Evolutionary conservation across 2,888 invertebrate genomes (phyloP), one percentile per base, ranked within the genome.

Genomic region (Microctonus hyperodae): DNA sequence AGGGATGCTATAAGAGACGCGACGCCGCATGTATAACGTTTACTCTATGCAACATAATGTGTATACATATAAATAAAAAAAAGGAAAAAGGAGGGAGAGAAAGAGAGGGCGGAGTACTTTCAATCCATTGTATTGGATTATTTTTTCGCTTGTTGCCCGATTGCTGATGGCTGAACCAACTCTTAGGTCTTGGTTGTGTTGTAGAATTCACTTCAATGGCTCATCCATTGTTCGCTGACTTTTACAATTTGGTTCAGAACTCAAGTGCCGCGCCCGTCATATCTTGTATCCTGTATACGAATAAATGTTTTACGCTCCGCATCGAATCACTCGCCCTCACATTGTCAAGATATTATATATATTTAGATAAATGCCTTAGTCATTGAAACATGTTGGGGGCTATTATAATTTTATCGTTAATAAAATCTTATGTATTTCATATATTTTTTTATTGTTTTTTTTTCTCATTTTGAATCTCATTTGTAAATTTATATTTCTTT

Each of bases 161-260:
- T 77, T 78, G 75, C 75, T 51, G 16, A 25, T 72, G 68, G 74
- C 70, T 75, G 78, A n/a, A n/a, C n/a, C n/a, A n/a, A n/a, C n/a
- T n/a, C n/a, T n/a, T n/a, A 81, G 78, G 78, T 79, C 78, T 78
- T 68, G 72, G 69, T 67, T 73, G 73, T 73, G 35, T n/a, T n/a
- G 66, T 58, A 75, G 75, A 71, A 78, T 76, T 76, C 74, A 72
- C 37, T 58, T 67, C 62, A 13, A 56, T 64, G 51, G 74, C 72
- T 76, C 75, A 77, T 72, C 81, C 78, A 81, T 81, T 81, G 81
- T 82, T 81, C 77, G 72, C 71, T 57, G 74, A 79, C 76, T 81
- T 81, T 81, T 78, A 80, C 77, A 75, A 79, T 80, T 79, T 71
- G 75, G 61, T 23, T 44, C 62, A 69, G 33, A 33, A 44, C 35